phyloP scores from a whole-genome alignment of 2,797 vertebrate genomes.

The Pangasius macronema region DNA sequence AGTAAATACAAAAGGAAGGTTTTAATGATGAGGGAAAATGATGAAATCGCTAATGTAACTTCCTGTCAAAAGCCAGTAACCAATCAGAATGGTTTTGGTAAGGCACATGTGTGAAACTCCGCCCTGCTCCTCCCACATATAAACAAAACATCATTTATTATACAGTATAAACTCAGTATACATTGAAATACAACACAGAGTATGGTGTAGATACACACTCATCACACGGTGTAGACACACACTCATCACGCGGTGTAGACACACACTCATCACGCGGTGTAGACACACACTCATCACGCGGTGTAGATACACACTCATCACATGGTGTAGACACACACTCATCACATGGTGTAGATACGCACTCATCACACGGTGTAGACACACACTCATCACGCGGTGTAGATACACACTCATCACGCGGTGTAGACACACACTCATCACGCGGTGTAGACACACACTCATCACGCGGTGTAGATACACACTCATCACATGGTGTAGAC shows the following conservation, averaged over 20 bases:
- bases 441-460: not conserved
- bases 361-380: not conserved
- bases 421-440: not conserved
- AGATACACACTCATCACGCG: not conserved
- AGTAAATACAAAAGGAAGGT: not conserved
- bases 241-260: not conserved
- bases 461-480: not conserved
- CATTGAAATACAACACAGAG: not conserved
- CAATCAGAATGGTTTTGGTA: conserved; percentile 31
- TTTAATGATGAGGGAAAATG: not conserved
- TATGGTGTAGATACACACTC: not conserved
- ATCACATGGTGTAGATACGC: not conserved
- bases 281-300: not conserved
- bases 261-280: not conserved
- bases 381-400: not conserved
- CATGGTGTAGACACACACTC: not conserved
- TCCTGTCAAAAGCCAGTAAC: conserved; percentile 30
- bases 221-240: not conserved
- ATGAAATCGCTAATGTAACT: not conserved
- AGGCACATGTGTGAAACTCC: conserved; percentile 41
- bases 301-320: not conserved
- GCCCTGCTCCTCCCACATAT: conserved; percentile 14
- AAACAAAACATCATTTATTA: conserved; percentile 1
- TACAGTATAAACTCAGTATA: not conserved
- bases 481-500: not conserved